phyloP scores from a whole-genome alignment of 1,140 invertebrate species.

The Zaprionus ornatus region DNA sequence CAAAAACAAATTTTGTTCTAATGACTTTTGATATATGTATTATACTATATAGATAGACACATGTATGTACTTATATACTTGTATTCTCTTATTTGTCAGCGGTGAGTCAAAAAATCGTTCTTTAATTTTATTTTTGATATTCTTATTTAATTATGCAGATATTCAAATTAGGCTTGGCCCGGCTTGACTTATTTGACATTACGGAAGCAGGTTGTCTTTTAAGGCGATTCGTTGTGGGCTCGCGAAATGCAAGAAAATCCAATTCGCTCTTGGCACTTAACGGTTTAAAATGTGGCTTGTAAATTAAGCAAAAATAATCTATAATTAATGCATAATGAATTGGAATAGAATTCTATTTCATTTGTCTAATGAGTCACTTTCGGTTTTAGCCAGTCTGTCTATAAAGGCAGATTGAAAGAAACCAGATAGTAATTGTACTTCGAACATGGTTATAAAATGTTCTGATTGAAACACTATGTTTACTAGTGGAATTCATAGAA shows the following conservation, averaged over 20 bases:
- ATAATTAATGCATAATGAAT: constrained; percentile 7
- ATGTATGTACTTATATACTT: constrained; percentile 8
- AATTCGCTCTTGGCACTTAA: constrained; percentile 28
- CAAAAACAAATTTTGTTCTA: constrained; percentile 72
- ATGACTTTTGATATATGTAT: constrained; percentile 61
- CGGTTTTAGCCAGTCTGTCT: neutral
- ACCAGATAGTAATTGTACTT: neutral
- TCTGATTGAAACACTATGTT: neutral
- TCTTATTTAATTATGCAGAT: constrained; percentile 70
- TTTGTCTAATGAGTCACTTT: neutral
- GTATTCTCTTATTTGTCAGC: constrained; percentile 8
- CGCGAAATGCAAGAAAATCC: constrained; percentile 16
- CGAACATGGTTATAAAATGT: neutral
- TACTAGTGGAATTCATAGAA: neutral
- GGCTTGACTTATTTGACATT: constrained; percentile 49
- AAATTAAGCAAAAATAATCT: constrained; percentile 14
- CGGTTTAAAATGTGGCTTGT: constrained; percentile 16
- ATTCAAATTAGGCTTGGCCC: constrained; percentile 58
- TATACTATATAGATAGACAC: constrained; percentile 14
- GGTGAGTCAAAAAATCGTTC: constrained; percentile 42
- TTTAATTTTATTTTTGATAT: constrained; percentile 44
- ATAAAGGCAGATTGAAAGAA: neutral
- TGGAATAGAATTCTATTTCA: neutral
- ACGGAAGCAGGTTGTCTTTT: constrained; percentile 72
- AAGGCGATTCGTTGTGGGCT: constrained; percentile 44